phyloP scores from a whole-genome alignment of 35 echinoderm and acorn worm species.

The Apostichopus californicus region DNA sequence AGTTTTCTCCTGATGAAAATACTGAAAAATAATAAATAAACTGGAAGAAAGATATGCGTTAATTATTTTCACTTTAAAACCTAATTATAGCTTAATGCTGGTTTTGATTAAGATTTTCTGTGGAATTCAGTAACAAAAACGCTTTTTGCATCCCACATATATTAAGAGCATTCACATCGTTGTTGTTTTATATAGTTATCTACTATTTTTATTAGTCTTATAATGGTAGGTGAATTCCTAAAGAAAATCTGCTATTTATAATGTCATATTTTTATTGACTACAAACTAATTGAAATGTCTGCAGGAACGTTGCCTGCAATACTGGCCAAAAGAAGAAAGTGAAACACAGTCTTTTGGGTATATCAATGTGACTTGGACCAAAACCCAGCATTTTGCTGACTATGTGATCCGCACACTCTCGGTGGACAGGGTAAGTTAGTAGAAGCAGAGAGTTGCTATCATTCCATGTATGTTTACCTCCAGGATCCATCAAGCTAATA shows the following conservation, averaged over 20 bases:
- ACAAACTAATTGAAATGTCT: neutral
- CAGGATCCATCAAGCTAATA: neutral
- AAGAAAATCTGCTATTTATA: neutral
- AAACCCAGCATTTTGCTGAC: neutral
- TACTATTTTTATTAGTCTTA: neutral
- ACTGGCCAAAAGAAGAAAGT: neutral
- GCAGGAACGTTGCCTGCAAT: neutral
- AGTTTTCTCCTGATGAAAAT: too few relatives aligned
- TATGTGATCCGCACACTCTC: neutral
- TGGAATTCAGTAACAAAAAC: too few relatives aligned
- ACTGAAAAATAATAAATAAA: too few relatives aligned
- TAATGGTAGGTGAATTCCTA: neutral
- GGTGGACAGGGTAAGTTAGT: neutral
- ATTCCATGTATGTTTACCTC: neutral
- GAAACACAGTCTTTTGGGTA: neutral
- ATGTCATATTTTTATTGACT: neutral
- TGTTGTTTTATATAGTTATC: neutral
- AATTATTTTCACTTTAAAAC: too few relatives aligned
- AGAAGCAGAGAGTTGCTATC: neutral
- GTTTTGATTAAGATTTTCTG: too few relatives aligned
- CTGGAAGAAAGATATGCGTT: too few relatives aligned
- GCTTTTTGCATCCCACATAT: neutral
- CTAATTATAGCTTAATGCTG: too few relatives aligned
- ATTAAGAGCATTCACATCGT: neutral
- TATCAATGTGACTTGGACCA: neutral